phyloP scores from a whole-genome alignment of 2,888 invertebrate genomes.

The Caenorhabditis becei region DNA sequence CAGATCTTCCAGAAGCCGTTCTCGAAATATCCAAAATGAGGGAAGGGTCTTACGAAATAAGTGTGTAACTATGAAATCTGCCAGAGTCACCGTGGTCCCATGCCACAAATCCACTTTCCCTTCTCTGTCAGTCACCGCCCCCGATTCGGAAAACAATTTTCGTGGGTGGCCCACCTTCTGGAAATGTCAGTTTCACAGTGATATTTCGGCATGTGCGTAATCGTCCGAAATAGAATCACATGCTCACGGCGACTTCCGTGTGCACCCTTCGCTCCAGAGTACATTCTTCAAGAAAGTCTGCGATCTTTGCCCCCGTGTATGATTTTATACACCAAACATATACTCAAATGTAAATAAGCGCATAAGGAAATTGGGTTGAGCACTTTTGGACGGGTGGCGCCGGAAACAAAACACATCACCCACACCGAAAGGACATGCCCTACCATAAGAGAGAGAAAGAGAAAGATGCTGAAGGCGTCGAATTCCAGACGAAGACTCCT shows the following conservation, averaged over 20 bases:
- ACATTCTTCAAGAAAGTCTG: no score
- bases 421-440: conserved; percentile 10
- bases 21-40: no score
- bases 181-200: not conserved
- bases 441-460: conserved; percentile 4
- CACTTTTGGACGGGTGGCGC: not conserved
- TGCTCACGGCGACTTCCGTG: not conserved
- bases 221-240: not conserved
- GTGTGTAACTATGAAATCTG: no score
- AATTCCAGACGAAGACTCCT: conserved; percentile 36
- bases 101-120: not conserved
- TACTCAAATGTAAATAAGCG: not conserved
- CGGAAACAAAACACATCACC: conserved; percentile 33
- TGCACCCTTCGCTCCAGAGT: no score
- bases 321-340: not conserved
- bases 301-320: conserved; percentile 9
- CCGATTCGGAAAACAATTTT: not conserved
- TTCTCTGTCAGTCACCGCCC: not conserved
- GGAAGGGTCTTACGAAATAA: no score
- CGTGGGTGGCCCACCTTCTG: not conserved
- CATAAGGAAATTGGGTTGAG: conserved; percentile 16
- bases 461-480: conserved; percentile 5
- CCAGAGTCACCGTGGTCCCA: no score
- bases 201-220: not conserved
- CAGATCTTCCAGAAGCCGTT: no score